Conservation (phyloP, 2,888 invertebrate species). For the Diplolepis rosae region DNA sequence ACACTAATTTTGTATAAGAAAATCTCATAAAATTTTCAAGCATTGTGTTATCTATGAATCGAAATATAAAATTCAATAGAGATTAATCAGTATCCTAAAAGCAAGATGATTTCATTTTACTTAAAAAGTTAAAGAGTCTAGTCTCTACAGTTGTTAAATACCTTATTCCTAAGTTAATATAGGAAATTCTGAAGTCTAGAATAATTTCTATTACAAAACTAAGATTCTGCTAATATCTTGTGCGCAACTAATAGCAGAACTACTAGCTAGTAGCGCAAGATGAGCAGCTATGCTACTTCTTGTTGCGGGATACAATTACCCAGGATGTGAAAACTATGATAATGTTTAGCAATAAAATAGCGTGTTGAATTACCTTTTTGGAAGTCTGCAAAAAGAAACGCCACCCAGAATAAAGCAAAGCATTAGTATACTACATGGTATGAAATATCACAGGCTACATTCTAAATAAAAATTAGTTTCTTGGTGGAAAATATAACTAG, state of each 20-base stretch:
- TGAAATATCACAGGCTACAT: slow-evolving; percentile 40
- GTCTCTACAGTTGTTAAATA: neutral
- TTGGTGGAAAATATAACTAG: slow-evolving; percentile 16
- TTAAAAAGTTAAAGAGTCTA: too few relatives aligned
- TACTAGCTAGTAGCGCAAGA: slow-evolving; percentile 4
- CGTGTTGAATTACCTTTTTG: slow-evolving; percentile 74
- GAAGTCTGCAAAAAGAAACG: slow-evolving; percentile 75
- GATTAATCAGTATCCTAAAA: too few relatives aligned
- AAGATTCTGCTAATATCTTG: slow-evolving; percentile 18
- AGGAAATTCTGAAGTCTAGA: too few relatives aligned
- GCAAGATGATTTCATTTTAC: neutral
- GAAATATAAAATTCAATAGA: neutral
- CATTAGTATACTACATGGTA: slow-evolving; percentile 61
- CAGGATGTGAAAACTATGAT: slow-evolving; percentile 27
- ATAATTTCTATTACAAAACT: neutral
- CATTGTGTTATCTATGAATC: neutral
- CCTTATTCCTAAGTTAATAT: too few relatives aligned
- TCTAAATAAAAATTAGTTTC: slow-evolving; percentile 26
- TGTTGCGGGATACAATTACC: slow-evolving; percentile 16
- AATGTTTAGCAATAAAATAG: slow-evolving; percentile 43
- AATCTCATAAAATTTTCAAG: neutral
- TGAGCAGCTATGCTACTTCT: slow-evolving; percentile 2
- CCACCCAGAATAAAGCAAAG: slow-evolving; percentile 73
- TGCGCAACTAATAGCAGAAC: neutral
- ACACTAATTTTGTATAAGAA: too few relatives aligned